Evolutionary conservation across 2,113 vertebrate genomes (phyloP).

Genomic region (Hippoglossus stenolepis): DNA sequence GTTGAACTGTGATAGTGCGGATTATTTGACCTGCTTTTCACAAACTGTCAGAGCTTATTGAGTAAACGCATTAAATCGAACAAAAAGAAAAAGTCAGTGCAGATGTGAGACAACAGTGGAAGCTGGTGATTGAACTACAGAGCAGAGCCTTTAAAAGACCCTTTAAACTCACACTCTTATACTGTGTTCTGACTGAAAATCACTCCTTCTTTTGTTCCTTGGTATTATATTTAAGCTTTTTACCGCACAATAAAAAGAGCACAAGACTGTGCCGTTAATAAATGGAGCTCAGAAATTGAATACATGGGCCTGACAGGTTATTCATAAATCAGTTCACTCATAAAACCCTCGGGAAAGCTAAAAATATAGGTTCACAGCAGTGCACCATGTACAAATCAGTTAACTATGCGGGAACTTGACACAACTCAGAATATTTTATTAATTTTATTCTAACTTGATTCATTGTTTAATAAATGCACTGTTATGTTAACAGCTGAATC

Average conservation of each 20-base stretch:
- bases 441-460: neutral
- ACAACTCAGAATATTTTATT: neutral
- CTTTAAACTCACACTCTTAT: too few relatives aligned
- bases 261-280: neutral
- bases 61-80: too few relatives aligned
- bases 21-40: neutral
- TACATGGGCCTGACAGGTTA: conserved; percentile 30
- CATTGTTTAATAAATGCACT: too few relatives aligned
- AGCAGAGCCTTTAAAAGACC: too few relatives aligned
- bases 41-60: too few relatives aligned
- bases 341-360: conserved; percentile 41
- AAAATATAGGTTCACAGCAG: conserved; percentile 59
- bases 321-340: conserved; percentile 66
- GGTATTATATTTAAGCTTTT: neutral
- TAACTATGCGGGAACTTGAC: conserved; percentile 51
- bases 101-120: too few relatives aligned
- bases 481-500: neutral
- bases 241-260: neutral
- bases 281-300: conserved; percentile 24
- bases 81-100: too few relatives aligned
- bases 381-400: conserved; percentile 21
- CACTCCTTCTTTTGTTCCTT: neutral
- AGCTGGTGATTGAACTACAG: too few relatives aligned
- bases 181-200: neutral
- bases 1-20: neutral